These are phyloP conservation scores for Leptinotarsa peninsularis DNA, from an alignment of 2,888 invertebrate genomes.

Conservation along the genomic window DNA sequence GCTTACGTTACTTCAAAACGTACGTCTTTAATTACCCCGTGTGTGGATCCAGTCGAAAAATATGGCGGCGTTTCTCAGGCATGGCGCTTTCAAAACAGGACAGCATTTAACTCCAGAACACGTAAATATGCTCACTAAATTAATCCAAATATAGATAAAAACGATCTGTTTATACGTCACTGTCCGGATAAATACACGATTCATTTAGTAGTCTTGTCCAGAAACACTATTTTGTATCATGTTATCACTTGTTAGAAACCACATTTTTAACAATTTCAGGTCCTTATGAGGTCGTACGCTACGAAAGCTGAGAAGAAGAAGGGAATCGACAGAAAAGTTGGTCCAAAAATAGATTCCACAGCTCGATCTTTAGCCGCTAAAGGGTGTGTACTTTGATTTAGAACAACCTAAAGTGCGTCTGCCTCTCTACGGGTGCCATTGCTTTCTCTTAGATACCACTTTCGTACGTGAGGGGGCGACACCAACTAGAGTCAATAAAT, in stretches of 20 bases:
- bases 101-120: conserved; percentile 61
- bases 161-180: conserved; percentile 35
- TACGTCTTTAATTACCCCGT: conserved; percentile 51
- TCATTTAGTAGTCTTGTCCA: conserved; percentile 38
- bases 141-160: conserved; percentile 33
- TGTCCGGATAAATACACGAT: conserved; percentile 35
- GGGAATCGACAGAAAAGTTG: conserved; percentile 64
- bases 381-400: conserved; percentile 71
- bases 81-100: conserved; percentile 66
- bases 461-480: conserved; percentile 57
- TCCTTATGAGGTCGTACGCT: conserved; percentile 59
- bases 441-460: conserved; percentile 54
- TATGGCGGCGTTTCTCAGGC: conserved; percentile 74
- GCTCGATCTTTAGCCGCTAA: conserved; percentile 76
- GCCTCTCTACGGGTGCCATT: conserved; percentile 60
- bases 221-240: conserved; percentile 42
- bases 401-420: conserved; percentile 53
- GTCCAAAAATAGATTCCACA: conserved; percentile 68
- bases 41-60: conserved; percentile 60
- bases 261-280: conserved; percentile 56
- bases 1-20: conserved; percentile 42
- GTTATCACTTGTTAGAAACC: conserved; percentile 50
- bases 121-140: conserved; percentile 63
- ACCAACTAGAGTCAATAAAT: conserved; percentile 63
- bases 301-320: conserved; percentile 65